phyloP scores from a whole-genome alignment of 2,888 invertebrate species.

The Sinelater perroti region DNA sequence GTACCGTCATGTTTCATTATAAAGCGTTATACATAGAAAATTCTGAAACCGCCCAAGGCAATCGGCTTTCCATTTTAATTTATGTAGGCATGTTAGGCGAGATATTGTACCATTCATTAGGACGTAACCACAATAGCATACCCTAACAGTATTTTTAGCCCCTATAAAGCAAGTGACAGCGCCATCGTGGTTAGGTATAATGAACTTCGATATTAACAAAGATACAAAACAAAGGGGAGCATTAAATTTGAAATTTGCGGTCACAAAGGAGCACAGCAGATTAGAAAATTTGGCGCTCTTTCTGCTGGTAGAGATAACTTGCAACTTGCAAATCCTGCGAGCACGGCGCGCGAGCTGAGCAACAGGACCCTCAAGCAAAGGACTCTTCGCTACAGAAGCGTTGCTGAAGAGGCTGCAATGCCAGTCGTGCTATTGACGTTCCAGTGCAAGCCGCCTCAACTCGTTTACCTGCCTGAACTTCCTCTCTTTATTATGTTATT shows the following conservation, averaged over 20 bases:
- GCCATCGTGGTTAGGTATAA: constrained; percentile 6
- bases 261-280: constrained; percentile 2
- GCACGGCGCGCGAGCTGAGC: constrained; percentile 6
- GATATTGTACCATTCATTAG: constrained; percentile 3
- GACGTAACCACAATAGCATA: neutral
- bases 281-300: constrained; percentile 7
- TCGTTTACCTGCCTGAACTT: constrained; percentile 23
- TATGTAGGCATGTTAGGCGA: constrained; percentile 5
- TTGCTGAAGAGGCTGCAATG: constrained; percentile 7
- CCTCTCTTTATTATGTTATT: constrained; percentile 26
- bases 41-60: neutral
- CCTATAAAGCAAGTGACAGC: constrained; percentile 6
- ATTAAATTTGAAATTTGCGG: constrained; percentile 7
- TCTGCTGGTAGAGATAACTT: constrained; percentile 8
- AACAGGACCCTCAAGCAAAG: constrained; percentile 21
- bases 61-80: constrained; percentile 8
- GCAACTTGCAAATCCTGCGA: constrained; percentile 12
- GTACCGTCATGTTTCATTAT: no score
- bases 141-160: constrained; percentile 7
- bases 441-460: constrained; percentile 14
- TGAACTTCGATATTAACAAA: constrained; percentile 8
- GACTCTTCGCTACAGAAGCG: constrained; percentile 6
- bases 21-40: no score
- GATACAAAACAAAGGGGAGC: constrained; percentile 10
- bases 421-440: constrained; percentile 20